A percentile compares a stretch with the other conserved stretches of the same genome.
Conservation (phyloP, 2,113 vertebrate genomes). For the Cariama cristata region DNA sequence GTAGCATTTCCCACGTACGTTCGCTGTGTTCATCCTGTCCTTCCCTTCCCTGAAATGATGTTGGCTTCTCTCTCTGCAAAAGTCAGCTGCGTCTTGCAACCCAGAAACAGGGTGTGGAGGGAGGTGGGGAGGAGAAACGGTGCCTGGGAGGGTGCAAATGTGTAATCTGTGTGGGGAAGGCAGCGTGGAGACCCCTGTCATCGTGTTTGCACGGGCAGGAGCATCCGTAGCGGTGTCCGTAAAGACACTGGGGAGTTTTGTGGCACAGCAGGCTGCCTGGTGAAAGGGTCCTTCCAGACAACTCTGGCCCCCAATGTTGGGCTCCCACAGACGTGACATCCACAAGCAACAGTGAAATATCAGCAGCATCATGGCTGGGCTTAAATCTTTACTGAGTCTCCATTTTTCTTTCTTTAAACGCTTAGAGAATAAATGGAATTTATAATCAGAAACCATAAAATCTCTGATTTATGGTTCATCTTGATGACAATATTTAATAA, state of each 20-base stretch:
- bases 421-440: constrained; percentile 73
- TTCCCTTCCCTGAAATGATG: background rate
- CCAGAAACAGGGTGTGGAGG: background rate
- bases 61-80: background rate
- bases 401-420: constrained; percentile 74
- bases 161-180: background rate
- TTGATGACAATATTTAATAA: constrained; percentile 77
- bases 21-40: background rate
- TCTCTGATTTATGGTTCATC: constrained; percentile 74
- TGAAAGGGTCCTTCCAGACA: background rate
- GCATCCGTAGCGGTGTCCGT: background rate
- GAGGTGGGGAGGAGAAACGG: background rate
- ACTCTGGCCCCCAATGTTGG: background rate
- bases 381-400: constrained; percentile 56
- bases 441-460: constrained; percentile 76
- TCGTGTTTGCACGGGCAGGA: fast-evolving
- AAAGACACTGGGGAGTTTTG: background rate
- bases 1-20: background rate
- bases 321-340: background rate
- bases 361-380: background rate
- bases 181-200: fast-evolving
- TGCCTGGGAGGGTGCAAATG: background rate
- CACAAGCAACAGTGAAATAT: constrained; percentile 40
- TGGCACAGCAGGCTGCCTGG: background rate
- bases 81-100: background rate